Percentiles rank a stretch among this genome's conserved stretches.
phyloP scores from a whole-genome alignment of 2,888 invertebrate genomes.

The Drosophila infuscata region DNA sequence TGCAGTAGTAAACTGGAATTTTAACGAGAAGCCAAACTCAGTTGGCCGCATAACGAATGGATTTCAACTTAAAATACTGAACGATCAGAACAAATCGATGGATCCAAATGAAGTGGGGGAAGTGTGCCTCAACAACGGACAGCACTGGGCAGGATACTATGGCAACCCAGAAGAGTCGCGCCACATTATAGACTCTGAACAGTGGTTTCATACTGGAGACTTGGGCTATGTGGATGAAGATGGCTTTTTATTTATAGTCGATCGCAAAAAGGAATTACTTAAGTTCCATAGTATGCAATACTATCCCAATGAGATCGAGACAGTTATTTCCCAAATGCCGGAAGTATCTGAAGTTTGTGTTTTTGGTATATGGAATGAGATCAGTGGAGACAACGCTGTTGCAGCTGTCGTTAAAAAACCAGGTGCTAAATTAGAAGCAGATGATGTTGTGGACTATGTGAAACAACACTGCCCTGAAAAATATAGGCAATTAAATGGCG shows the following conservation, averaged over 20 bases:
- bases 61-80: slow-evolving; percentile 58
- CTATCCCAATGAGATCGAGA: slow-evolving; percentile 72
- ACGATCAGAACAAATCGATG: slow-evolving; percentile 49
- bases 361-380: slow-evolving; percentile 64
- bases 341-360: slow-evolving; percentile 70
- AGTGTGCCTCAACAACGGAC: slow-evolving; percentile 54
- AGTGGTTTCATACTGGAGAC: slow-evolving; percentile 77
- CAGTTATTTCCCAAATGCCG: slow-evolving; percentile 55
- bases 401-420: slow-evolving; percentile 61
- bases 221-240: slow-evolving; percentile 77
- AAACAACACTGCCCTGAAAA: slow-evolving; percentile 17
- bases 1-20: slow-evolving; percentile 20
- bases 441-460: slow-evolving; percentile 54
- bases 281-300: slow-evolving; percentile 68
- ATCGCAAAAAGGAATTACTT: slow-evolving; percentile 77
- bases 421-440: slow-evolving; percentile 10
- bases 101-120: slow-evolving; percentile 68
- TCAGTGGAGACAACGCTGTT: slow-evolving; percentile 62
- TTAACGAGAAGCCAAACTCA: slow-evolving; percentile 45
- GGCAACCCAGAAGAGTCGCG: slow-evolving; percentile 52
- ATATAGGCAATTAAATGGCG: slow-evolving; percentile 57
- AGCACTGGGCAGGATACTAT: slow-evolving; percentile 72
- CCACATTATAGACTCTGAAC: slow-evolving; percentile 51
- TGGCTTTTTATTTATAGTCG: slow-evolving; percentile 65
- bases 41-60: slow-evolving; percentile 51